Percentiles rank a stretch among this genome's conserved stretches.
These are phyloP conservation scores for Arrhamphus sclerolepis DNA, from an alignment of 2,797 vertebrate species.

Conservation along the genomic window DNA sequence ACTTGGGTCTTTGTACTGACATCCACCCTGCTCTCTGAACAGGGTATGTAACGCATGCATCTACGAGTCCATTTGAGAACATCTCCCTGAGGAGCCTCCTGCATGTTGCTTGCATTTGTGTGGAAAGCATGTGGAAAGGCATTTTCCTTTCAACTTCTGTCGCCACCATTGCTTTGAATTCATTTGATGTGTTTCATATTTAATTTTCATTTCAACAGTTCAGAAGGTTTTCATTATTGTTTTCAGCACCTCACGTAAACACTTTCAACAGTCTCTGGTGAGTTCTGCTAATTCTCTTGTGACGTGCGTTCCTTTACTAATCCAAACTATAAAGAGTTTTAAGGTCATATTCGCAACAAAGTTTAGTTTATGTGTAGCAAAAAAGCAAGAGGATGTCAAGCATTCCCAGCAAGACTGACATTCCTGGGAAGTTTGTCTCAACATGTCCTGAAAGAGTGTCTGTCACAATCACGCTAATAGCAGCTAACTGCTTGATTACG, in stretches of 20 bases:
- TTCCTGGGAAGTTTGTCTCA: conserved; percentile 58
- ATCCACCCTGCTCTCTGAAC: conserved; percentile 6
- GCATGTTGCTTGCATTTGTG: conserved; percentile 25
- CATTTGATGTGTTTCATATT: conserved; percentile 30
- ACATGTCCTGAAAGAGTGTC: conserved; percentile 40
- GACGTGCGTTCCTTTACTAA: conserved; percentile 22
- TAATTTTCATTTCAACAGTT: conserved; percentile 28
- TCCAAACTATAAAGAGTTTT: conserved; percentile 6
- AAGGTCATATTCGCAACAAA: too few relatives aligned
- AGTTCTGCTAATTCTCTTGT: conserved; percentile 29
- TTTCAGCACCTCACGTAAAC: conserved; percentile 27
- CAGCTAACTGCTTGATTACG: conserved; percentile 33
- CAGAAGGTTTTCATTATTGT: conserved; percentile 36
- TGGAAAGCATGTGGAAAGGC: background rate
- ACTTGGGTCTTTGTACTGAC: background rate
- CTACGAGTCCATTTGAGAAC: background rate
- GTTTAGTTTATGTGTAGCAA: too few relatives aligned
- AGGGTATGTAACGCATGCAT: conserved; percentile 1
- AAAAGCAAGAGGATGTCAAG: conserved; percentile 34
- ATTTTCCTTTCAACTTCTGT: background rate
- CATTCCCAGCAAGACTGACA: conserved; percentile 45
- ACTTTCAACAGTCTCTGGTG: conserved; percentile 13
- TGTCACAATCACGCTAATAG: conserved; percentile 34
- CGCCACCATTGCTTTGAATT: conserved; percentile 35
- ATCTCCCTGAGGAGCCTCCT: conserved; percentile 13